Conservation (phyloP, 1,140 invertebrate genomes). For the Ylistrum balloti region DNA sequence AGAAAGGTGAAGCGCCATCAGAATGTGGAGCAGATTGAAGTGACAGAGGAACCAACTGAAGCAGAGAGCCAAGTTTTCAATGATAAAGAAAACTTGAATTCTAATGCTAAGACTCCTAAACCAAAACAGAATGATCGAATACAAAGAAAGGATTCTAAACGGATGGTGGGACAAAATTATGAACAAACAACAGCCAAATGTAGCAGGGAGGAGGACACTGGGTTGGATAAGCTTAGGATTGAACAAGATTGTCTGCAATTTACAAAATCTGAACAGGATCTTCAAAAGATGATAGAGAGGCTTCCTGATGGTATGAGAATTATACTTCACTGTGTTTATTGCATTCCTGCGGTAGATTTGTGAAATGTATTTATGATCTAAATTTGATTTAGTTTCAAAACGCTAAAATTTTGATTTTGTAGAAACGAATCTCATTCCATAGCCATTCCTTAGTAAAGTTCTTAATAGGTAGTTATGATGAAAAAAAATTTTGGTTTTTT, state of each 20-base stretch:
- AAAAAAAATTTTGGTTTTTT: no score
- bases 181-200: not conserved
- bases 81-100: not conserved
- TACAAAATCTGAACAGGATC: slow-evolving; percentile 48
- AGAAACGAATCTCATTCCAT: no score
- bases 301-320: slow-evolving; percentile 45
- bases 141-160: not conserved
- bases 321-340: not conserved
- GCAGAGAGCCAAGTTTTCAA: not conserved
- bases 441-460: no score
- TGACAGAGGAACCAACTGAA: not conserved
- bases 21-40: not conserved
- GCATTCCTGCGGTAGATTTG: no score
- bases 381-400: no score
- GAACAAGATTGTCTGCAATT: slow-evolving; percentile 48
- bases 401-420: no score
- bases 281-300: slow-evolving; percentile 44
- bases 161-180: not conserved
- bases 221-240: not conserved
- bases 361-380: no score
- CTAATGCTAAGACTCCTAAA: not conserved
- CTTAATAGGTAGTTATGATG: no score
- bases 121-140: not conserved
- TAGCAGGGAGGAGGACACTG: not conserved
- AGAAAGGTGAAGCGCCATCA: not conserved